Evolutionary conservation across 2,888 invertebrate genomes (phyloP).

Genomic region (Patella caerulea): DNA sequence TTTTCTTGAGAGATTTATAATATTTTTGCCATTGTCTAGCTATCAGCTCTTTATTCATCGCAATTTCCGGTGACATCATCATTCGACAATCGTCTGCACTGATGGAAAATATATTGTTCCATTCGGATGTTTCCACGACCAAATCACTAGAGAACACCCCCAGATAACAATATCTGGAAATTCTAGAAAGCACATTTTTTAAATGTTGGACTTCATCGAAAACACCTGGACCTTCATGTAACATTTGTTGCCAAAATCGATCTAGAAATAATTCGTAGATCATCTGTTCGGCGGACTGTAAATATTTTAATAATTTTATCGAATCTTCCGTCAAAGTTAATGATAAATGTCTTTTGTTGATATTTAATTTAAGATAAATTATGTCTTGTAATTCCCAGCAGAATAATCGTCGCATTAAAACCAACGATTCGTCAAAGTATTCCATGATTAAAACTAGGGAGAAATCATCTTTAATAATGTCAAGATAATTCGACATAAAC

Average conservation of each 20-base stretch:
- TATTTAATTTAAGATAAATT: conserved; percentile 53
- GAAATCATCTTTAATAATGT: conserved; percentile 49
- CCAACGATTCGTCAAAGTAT: conserved; percentile 65
- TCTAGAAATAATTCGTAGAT: conserved; percentile 54
- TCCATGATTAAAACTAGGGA: conserved; percentile 63
- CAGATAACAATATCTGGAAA: conserved; percentile 32
- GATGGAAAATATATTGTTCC: too few relatives aligned
- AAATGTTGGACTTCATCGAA: conserved; percentile 39
- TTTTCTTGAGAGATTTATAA: too few relatives aligned
- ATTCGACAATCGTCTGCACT: too few relatives aligned
- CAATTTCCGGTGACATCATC: too few relatives aligned
- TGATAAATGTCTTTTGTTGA: conserved; percentile 30
- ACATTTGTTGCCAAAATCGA: conserved; percentile 44
- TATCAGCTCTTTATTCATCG: too few relatives aligned
- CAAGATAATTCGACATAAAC: conserved; percentile 35
- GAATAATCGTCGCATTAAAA: conserved; percentile 59
- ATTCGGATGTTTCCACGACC: too few relatives aligned
- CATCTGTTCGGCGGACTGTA: conserved; percentile 54
- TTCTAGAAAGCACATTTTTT: conserved; percentile 29
- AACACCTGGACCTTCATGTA: conserved; percentile 31
- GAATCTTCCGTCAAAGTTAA: conserved; percentile 36
- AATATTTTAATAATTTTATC: conserved; percentile 34
- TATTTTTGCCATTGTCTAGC: too few relatives aligned
- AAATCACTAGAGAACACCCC: too few relatives aligned
- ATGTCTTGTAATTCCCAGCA: conserved; percentile 63